These are phyloP conservation scores for Drosophila planitibia DNA, from an alignment of 2,888 invertebrate genomes.

Conservation along the genomic window DNA sequence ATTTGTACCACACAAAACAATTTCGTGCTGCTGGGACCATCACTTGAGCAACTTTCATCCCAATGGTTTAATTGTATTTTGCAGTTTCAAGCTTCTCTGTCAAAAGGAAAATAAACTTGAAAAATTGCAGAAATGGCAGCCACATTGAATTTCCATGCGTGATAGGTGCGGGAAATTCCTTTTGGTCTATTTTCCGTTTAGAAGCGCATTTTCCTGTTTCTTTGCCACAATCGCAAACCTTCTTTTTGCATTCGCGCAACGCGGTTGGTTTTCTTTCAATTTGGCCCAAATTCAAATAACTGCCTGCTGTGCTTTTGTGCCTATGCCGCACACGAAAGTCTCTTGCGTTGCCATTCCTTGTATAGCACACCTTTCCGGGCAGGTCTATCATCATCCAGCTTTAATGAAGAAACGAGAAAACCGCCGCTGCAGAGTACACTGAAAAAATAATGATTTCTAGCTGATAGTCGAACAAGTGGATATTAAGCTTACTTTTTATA, in stretches of 20 bases:
- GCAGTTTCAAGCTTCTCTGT: slow-evolving; percentile 42
- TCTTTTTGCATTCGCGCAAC: slow-evolving; percentile 26
- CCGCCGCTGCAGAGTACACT: slow-evolving; percentile 6
- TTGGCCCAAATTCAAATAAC: slow-evolving; percentile 33
- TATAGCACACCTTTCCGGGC: neutral
- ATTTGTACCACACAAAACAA: slow-evolving; percentile 56
- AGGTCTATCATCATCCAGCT: slow-evolving; percentile 15
- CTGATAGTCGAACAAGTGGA: neutral
- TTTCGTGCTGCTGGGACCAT: slow-evolving; percentile 47
- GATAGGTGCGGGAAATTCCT: slow-evolving; percentile 57
- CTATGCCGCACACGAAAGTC: neutral
- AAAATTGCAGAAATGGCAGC: slow-evolving; percentile 14
- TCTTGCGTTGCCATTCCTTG: slow-evolving; percentile 13
- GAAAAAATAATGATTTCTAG: neutral
- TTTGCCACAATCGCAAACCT: neutral
- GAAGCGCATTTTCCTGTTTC: slow-evolving; percentile 1
- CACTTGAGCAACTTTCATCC: slow-evolving; percentile 61
- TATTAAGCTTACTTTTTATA: neutral
- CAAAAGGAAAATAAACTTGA: slow-evolving; percentile 6
- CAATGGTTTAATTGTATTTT: slow-evolving; percentile 75
- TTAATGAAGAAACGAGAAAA: slow-evolving; percentile 7
- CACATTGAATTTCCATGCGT: slow-evolving; percentile 57
- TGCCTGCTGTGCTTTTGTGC: slow-evolving; percentile 2
- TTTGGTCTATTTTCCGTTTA: slow-evolving; percentile 24
- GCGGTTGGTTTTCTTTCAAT: slow-evolving; percentile 56